Evolutionary conservation across 2,888 invertebrate genomes (phyloP).

Genomic region (Euclidia mi): DNA sequence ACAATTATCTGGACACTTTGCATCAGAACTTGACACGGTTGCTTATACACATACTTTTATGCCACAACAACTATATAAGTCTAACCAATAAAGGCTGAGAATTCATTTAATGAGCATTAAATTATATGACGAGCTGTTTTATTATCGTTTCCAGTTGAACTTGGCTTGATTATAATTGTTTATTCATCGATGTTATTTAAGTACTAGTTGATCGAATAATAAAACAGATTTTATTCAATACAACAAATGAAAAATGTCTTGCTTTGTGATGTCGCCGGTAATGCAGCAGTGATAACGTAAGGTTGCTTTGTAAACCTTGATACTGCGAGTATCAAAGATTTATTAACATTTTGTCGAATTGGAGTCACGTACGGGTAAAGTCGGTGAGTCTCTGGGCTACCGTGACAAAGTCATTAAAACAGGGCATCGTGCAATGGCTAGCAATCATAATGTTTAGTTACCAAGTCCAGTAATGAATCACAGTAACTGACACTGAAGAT

Average conservation of each 20-base stretch:
- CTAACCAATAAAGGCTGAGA: constrained; percentile 60
- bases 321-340: constrained; percentile 23
- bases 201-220: constrained; percentile 15
- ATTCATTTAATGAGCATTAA: constrained; percentile 79
- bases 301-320: constrained; percentile 32
- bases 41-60: constrained; percentile 56
- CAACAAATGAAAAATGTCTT: constrained; percentile 16
- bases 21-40: constrained; percentile 82
- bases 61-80: constrained; percentile 56
- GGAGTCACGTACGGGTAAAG: constrained; percentile 44
- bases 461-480: constrained; percentile 35
- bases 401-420: constrained; percentile 24
- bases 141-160: constrained; percentile 80
- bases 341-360: constrained; percentile 36
- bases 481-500: constrained; percentile 22
- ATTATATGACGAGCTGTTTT: constrained; percentile 74
- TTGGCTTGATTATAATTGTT: constrained; percentile 72
- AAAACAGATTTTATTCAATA: constrained; percentile 15
- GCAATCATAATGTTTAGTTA: constrained; percentile 24
- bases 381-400: constrained; percentile 25
- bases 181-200: constrained; percentile 41
- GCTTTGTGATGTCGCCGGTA: background rate
- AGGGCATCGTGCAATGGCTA: constrained; percentile 19
- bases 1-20: constrained; percentile 86
- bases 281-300: constrained; percentile 5